A percentile compares a stretch with the other conserved stretches of the same genome.
These are phyloP conservation scores for Atethmia centrago DNA, from an alignment of 2,888 invertebrate genomes.

Conservation along the genomic window DNA sequence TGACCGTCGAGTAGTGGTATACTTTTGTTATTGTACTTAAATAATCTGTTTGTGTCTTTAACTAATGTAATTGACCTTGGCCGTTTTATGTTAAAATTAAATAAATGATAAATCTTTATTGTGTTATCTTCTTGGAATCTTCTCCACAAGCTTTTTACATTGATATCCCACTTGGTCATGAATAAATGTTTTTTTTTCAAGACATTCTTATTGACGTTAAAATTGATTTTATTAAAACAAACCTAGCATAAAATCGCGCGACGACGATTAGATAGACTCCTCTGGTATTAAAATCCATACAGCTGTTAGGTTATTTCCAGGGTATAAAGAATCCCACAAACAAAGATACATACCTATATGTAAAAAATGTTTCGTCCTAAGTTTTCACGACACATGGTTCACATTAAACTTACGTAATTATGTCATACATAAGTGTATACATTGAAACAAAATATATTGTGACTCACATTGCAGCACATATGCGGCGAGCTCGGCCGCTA, in stretches of 20 bases:
- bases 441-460: conserved; percentile 23
- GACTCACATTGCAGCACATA: conserved; percentile 98
- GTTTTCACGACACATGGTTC: background rate
- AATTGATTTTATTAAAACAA: background rate
- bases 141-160: background rate
- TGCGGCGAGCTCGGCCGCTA: conserved; percentile 97
- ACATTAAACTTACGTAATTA: conserved; percentile 1
- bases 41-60: no score
- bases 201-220: background rate
- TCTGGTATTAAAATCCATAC: background rate
- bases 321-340: background rate
- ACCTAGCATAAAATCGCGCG: no score
- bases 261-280: background rate
- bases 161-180: background rate
- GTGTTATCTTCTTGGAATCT: background rate
- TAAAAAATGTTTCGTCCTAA: background rate
- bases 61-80: no score
- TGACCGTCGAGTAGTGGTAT: no score
- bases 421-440: conserved; percentile 12
- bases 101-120: background rate
- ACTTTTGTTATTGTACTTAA: no score
- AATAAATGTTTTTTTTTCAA: background rate
- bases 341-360: background rate
- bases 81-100: no score
- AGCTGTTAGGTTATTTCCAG: background rate